A percentile compares a stretch with the other conserved stretches of the same genome.
These are phyloP conservation scores for Orgyia antiqua DNA, from an alignment of 2,888 invertebrate species.

Conservation along the genomic window DNA sequence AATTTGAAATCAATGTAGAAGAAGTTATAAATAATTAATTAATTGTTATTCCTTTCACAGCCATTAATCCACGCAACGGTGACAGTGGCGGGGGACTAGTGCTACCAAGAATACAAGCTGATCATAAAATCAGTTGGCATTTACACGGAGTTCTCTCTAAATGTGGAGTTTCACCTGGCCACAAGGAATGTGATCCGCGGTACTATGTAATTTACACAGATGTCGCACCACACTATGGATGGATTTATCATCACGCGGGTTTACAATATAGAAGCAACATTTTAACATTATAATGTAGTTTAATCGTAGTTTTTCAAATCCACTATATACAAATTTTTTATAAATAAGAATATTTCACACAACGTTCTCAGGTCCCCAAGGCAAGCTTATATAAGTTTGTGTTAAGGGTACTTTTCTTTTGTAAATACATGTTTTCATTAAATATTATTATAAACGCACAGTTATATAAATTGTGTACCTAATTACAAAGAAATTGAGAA, in stretches of 20 bases:
- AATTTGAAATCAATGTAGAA: too few species aligned
- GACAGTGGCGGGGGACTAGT: constrained; percentile 81
- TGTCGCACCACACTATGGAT: constrained; percentile 60
- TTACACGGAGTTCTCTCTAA: constrained; percentile 63
- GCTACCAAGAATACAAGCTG: constrained; percentile 49
- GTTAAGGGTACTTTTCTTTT: too few species aligned
- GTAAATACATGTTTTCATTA: too few species aligned
- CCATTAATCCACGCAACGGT: constrained; percentile 79
- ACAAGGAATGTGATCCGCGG: constrained; percentile 44
- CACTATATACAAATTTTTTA: too few species aligned
- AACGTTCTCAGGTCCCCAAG: too few species aligned
- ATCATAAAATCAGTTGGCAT: constrained; percentile 59
- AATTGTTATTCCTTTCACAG: constrained; percentile 38
- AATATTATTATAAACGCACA: too few species aligned
- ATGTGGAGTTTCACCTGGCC: constrained; percentile 45
- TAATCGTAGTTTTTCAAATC: too few species aligned
- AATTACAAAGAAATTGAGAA: too few species aligned
- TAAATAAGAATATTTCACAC: too few species aligned
- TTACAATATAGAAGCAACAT: constrained; percentile 43
- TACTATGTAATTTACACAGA: constrained; percentile 62
- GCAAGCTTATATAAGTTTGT: too few species aligned
- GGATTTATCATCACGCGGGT: constrained; percentile 60
- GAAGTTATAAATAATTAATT: too few species aligned
- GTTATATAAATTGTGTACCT: too few species aligned
- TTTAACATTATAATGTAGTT: constrained; percentile 3